Evolutionary conservation across 2,113 vertebrate genomes (phyloP), one percentile per base, ranked within the genome.

Genomic region (Solea solea): DNA sequence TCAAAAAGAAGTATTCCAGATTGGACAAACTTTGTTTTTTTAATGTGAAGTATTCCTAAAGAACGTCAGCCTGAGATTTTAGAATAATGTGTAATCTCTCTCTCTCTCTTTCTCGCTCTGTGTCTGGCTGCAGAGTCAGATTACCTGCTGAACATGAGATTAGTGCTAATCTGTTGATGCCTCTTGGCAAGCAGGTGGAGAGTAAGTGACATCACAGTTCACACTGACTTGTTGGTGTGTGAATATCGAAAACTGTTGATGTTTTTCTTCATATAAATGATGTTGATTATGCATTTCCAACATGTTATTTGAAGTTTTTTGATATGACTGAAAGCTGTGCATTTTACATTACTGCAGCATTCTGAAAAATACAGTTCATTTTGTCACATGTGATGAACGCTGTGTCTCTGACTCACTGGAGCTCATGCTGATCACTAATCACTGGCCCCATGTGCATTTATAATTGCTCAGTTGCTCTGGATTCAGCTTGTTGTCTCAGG

Each of bases 81-180:
- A 34, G 34, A 34, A 34, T 34, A 34, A 3, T 4, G 34, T 6
- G 34, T 34, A 34, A 1, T 34, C 34, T 34, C 34, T 34, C 34
- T 34, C 34, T 34, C 34, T 34, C 34, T 34, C 34, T 34, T 2
- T 34, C 1, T 34, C 34, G 3, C 34, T 34, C 34, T 34, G 3
- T 34, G 3, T 34, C 34, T 34, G 50, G 48, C 51, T 21, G 25
- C 21, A 28, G 25, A 27, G 62, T 60, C 64, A 69, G 78, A 87
- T 87, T 79, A 87, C 27, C 27, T 39, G 14, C 56, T 55, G 68
- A 65, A 71, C 81, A 80, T 78, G 65, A 78, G 86, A 85, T 90
- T 91, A 80, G 4, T 54, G 51, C n/a, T 85, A 87, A 88, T 87
- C 88, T 84, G 69, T 48, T 55, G 83, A 52, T 74, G 65, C 53